Percentiles rank a stretch among this genome's conserved stretches.
Evolutionary conservation across 2,797 vertebrate species (phyloP).

Genomic region (Oreochromis grahami): DNA sequence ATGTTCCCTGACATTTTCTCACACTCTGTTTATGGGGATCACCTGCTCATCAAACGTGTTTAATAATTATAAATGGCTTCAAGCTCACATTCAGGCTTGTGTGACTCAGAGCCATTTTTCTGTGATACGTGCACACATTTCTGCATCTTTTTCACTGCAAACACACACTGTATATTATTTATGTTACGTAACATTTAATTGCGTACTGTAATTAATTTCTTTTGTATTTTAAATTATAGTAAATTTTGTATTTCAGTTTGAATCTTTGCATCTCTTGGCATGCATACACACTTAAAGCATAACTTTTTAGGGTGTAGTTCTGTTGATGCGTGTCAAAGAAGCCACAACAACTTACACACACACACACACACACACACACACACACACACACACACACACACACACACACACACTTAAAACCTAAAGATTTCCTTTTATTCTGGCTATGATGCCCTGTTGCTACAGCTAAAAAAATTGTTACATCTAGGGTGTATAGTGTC

Average conservation of each 20-base stretch:
- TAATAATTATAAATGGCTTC: neutral
- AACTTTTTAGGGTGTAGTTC: neutral
- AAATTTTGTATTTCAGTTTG: neutral
- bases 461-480: too few species aligned
- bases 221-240: neutral
- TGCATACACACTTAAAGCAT: neutral
- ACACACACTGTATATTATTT: neutral
- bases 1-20: neutral
- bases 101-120: neutral
- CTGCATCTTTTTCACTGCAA: neutral
- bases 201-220: neutral
- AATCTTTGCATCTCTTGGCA: neutral
- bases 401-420: too few species aligned
- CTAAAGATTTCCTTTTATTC: too few species aligned
- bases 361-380: too few species aligned
- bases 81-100: neutral
- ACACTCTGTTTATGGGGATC: neutral
- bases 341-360: fast-evolving
- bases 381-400: too few species aligned
- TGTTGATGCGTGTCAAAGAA: neutral
- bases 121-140: neutral
- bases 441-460: too few species aligned
- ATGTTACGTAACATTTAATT: neutral
- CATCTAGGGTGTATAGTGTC: neutral
- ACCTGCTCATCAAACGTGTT: neutral